phyloP scores from a whole-genome alignment of 2,888 invertebrate genomes.

The Rhingia rostrata region DNA sequence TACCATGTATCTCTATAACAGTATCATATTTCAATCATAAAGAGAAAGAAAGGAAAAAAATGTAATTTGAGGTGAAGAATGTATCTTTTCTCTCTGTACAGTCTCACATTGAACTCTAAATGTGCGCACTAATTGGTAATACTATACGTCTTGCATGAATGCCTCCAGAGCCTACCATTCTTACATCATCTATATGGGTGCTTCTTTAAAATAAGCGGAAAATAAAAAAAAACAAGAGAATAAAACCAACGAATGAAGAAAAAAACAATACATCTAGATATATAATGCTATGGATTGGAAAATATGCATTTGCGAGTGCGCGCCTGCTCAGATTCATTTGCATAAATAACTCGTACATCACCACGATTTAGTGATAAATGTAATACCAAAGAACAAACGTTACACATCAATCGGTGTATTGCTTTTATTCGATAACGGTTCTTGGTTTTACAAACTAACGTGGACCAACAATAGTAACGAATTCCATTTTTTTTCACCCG shows the following conservation, averaged over 20 bases:
- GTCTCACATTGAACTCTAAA: constrained; percentile 67
- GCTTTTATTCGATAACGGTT: constrained; percentile 55
- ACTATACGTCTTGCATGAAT: constrained; percentile 66
- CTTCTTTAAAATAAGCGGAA: constrained; percentile 16
- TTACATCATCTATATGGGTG: constrained; percentile 56
- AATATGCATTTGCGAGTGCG: constrained; percentile 6
- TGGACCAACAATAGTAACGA: not conserved
- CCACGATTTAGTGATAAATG: constrained; percentile 47
- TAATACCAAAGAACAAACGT: constrained; percentile 34
- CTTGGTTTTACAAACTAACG: constrained; percentile 9
- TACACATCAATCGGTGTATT: constrained; percentile 17
- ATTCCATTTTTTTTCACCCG: not conserved
- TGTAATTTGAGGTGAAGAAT: constrained; percentile 57
- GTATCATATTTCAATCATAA: constrained; percentile 57
- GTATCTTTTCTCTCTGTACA: constrained; percentile 10
- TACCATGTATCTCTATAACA: constrained; percentile 20
- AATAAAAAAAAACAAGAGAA: constrained; percentile 4
- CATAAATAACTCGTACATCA: constrained; percentile 69
- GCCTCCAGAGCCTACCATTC: constrained; percentile 60
- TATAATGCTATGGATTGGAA: constrained; percentile 13
- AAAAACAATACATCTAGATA: constrained; percentile 18
- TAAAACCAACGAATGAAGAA: constrained; percentile 4
- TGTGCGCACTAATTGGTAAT: constrained; percentile 71
- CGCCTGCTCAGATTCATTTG: constrained; percentile 44
- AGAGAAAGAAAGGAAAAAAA: constrained; percentile 14